phyloP scores from a whole-genome alignment of 2,113 vertebrate genomes.

The Anser cygnoides region DNA sequence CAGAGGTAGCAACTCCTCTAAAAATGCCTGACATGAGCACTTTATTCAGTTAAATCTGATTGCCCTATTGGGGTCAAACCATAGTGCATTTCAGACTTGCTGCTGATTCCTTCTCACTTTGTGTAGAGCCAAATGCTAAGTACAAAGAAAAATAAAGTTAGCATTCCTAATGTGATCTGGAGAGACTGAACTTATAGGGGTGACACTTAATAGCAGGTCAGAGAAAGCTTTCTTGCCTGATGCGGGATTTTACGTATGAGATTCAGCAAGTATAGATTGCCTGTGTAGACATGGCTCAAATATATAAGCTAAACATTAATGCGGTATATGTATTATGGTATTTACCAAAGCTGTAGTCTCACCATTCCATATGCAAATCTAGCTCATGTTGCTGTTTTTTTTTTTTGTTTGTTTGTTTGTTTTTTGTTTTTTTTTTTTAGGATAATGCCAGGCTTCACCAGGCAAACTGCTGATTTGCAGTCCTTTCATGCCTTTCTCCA shows the following conservation, averaged over 20 bases:
- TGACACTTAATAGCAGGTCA: too few relatives aligned
- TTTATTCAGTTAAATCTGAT: not conserved
- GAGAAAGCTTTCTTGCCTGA: too few relatives aligned
- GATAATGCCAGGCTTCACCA: not conserved
- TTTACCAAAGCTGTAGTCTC: not conserved
- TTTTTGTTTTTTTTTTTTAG: not conserved
- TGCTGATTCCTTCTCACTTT: not conserved
- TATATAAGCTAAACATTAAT: not conserved
- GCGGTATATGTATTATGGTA: not conserved
- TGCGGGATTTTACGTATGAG: not conserved
- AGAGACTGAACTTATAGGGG: too few relatives aligned
- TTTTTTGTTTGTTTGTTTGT: not conserved
- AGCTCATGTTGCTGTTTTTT: not conserved
- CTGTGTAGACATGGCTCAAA: not conserved
- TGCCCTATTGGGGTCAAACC: not conserved
- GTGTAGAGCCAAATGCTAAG: not conserved
- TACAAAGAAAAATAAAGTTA: not conserved
- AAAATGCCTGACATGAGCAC: not conserved
- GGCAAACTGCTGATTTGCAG: not conserved
- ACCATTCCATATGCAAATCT: not conserved
- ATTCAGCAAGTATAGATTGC: not conserved
- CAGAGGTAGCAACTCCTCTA: not conserved
- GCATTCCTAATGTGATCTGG: not conserved
- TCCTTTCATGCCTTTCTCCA: not conserved
- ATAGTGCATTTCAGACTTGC: not conserved